Evolutionary conservation across 30 jellyfish, hydroid and myxozoan species (phyloP), one percentile per base, ranked within the genome.

Genomic region (Catostylus mosaicus): DNA sequence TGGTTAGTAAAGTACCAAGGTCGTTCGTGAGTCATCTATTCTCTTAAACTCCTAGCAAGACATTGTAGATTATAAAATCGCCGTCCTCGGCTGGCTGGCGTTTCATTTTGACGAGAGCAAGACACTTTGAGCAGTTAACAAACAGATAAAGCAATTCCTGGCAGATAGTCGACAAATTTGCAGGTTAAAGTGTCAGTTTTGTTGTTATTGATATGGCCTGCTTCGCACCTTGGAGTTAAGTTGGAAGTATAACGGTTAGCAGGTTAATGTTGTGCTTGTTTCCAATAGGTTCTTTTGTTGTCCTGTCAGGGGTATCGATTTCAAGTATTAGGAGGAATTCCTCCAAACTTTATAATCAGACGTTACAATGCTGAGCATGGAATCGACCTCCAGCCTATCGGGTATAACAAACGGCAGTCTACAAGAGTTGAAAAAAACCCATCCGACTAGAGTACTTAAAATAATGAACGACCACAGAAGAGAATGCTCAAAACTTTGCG

Each of bases 401-500:
- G 92, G 86, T 40, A 56, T 74, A 43, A 51, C 38, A 24, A 30
- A 20, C 38, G 84, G 70, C 38, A 62, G 84, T 48, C 73, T 73
- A 24, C 52, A 86, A 16, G 86, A 76, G 27, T 48, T 77, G 23
- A 79, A 37, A 66, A 60, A 64, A 19, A 59, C 90, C 11, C 99
- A 95, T 56, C 90, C 95, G 19, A 31, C 40, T 22, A 95, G 84
- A 61, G 93, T 95, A 20, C 63, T 95, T 37, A 48, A 38, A 30
- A 30, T 83, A 26, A 87, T 95, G 95, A 88, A 95, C 73, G 90
- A 75, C 38, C 96, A 95, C 84, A 86, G 99, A 40, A 86, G 85
- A 65, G 88, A 57, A 61, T 65, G 86, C 76, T 31, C 82, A 20
- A 95, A 95, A 71, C 97, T 95, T 31, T 95, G 99, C 80, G 99